These are phyloP conservation scores for Yponomeuta plumbellus DNA, from an alignment of 2,888 invertebrate species.

Conservation along the genomic window DNA sequence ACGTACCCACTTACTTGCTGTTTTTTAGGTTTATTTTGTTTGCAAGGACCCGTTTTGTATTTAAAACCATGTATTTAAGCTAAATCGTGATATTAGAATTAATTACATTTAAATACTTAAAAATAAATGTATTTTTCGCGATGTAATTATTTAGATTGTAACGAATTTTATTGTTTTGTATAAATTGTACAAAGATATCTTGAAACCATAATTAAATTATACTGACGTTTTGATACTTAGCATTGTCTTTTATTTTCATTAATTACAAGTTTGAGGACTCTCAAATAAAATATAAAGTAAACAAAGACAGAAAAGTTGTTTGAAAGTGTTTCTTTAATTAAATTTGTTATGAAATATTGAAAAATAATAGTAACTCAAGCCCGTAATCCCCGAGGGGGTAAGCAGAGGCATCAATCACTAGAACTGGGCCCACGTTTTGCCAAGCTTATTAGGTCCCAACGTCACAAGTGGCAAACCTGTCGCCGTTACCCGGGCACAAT, in stretches of 20 bases:
- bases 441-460: too few relatives aligned
- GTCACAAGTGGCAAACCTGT: too few relatives aligned
- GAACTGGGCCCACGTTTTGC: too few relatives aligned
- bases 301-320: neutral
- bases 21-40: neutral
- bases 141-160: constrained; percentile 72
- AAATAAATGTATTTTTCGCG: constrained; percentile 74
- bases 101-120: constrained; percentile 67
- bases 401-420: too few relatives aligned
- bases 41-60: neutral
- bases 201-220: constrained; percentile 73
- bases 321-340: too few relatives aligned
- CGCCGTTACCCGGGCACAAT: too few relatives aligned
- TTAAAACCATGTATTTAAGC: constrained; percentile 43
- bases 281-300: neutral
- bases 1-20: neutral
- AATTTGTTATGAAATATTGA: too few relatives aligned
- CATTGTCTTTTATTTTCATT: constrained; percentile 46
- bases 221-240: constrained; percentile 75
- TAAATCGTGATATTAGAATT: constrained; percentile 76
- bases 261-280: neutral
- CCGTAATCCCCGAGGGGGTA: too few relatives aligned
- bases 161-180: constrained; percentile 75
- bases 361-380: too few relatives aligned
- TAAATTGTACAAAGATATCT: constrained; percentile 74